Conservation (phyloP, 2,888 invertebrate genomes). For the Drosophila kanekoi region DNA sequence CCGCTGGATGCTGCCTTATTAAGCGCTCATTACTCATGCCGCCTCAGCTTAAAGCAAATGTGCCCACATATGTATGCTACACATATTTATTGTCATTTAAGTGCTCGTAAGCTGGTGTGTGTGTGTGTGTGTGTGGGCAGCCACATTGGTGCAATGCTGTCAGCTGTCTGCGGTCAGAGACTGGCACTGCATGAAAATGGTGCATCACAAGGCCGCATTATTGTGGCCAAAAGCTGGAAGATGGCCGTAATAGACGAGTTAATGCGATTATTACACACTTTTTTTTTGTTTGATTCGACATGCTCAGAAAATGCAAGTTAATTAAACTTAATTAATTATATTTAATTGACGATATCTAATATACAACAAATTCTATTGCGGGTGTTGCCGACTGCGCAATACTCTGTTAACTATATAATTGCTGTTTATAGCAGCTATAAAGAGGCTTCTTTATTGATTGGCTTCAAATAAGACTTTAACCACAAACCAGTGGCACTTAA, state of each 20-base stretch:
- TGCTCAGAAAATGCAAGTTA: conserved; percentile 6
- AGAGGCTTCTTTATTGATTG: no score
- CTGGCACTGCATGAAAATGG: conserved; percentile 55
- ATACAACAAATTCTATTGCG: background rate
- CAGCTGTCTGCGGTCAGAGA: conserved; percentile 57
- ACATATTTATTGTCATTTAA: conserved; percentile 23
- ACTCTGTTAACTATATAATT: no score
- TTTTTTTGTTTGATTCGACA: no score
- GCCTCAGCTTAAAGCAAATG: conserved; percentile 19
- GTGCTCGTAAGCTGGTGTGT: conserved; percentile 21
- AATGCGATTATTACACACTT: no score
- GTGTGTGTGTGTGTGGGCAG: background rate
- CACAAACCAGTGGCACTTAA: no score
- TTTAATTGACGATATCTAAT: background rate
- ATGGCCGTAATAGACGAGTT: conserved; percentile 7
- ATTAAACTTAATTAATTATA: conserved; percentile 11
- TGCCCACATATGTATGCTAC: background rate
- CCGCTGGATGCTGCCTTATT: conserved; percentile 51
- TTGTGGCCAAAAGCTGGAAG: conserved; percentile 57
- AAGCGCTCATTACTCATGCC: conserved; percentile 71
- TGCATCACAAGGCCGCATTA: conserved; percentile 47
- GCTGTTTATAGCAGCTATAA: no score
- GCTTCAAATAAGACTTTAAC: no score
- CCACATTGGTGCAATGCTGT: conserved; percentile 8
- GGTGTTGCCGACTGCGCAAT: background rate